These are phyloP conservation scores for Strigamia crassipes DNA, from an alignment of 2,888 invertebrate genomes.

Conservation along the genomic window DNA sequence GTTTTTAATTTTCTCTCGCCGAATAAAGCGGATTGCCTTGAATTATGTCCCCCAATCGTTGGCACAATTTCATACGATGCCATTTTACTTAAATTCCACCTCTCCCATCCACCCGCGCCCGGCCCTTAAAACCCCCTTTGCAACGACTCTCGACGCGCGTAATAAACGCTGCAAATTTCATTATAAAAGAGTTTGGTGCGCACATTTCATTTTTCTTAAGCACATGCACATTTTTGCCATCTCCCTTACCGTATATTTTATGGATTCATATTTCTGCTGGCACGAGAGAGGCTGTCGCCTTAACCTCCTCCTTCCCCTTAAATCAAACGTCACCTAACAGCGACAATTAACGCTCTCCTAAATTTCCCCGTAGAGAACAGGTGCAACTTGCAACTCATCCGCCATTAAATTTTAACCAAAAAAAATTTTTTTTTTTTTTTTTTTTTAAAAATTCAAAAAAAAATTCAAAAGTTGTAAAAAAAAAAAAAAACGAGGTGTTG, in stretches of 20 bases:
- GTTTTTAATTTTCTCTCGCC: constrained; percentile 25
- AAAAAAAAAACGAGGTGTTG: neutral
- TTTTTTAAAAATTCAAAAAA: neutral
- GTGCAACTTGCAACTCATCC: constrained; percentile 4
- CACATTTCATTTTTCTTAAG: constrained; percentile 36
- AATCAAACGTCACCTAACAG: constrained; percentile 24
- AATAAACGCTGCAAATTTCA: constrained; percentile 7
- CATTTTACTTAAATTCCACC: constrained; percentile 18
- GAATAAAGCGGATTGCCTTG: constrained; percentile 31
- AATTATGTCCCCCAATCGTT: constrained; percentile 32
- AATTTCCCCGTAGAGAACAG: constrained; percentile 12
- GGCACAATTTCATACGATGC: constrained; percentile 27
- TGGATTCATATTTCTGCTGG: constrained; percentile 34
- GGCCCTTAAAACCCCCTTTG: neutral
- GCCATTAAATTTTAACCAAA: neutral
- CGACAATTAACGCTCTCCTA: constrained; percentile 39
- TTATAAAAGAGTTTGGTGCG: constrained; percentile 24
- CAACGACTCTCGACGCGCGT: neutral
- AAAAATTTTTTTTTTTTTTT: too few species aligned
- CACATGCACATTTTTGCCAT: constrained; percentile 31
- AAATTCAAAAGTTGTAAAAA: too few species aligned
- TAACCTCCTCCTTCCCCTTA: constrained; percentile 10
- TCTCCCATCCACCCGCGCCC: neutral
- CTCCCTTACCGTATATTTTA: constrained; percentile 24
- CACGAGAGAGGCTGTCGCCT: constrained; percentile 13